Evolutionary conservation across 2,113 vertebrate genomes (phyloP).

Genomic region (Gulo gulo): DNA sequence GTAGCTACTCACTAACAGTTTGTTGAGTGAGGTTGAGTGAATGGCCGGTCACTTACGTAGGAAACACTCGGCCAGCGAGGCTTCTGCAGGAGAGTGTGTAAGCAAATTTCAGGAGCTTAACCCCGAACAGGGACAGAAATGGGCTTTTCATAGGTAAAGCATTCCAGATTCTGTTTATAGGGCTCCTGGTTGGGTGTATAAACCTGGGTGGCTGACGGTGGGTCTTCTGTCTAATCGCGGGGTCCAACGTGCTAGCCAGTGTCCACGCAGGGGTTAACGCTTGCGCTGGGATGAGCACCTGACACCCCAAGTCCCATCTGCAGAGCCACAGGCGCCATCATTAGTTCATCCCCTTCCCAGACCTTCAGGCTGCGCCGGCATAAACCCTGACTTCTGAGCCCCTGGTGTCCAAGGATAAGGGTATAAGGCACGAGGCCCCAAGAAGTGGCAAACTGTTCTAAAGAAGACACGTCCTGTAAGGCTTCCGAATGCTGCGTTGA

Average conservation of each 20-base stretch:
- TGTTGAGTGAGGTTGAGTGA: neutral
- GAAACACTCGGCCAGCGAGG: neutral
- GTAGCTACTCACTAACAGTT: neutral
- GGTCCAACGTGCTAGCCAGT: neutral
- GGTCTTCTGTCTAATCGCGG: neutral
- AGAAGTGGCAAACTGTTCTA: neutral
- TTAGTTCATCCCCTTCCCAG: neutral
- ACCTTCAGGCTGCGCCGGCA: neutral
- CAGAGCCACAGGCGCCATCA: neutral
- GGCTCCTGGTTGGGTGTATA: neutral
- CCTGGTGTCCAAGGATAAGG: neutral
- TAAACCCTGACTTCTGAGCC: neutral
- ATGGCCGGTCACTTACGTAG: neutral
- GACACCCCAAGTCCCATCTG: neutral
- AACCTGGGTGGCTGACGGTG: neutral
- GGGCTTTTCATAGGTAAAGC: neutral
- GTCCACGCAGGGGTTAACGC: neutral
- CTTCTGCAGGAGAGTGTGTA: neutral
- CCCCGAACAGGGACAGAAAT: neutral
- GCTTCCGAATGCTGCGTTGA: neutral
- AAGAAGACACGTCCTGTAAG: neutral
- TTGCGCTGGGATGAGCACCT: neutral
- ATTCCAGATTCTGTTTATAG: neutral
- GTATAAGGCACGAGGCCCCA: neutral
- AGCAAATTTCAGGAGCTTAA: neutral